Evolutionary conservation across 2,797 vertebrate genomes (phyloP), one percentile per base, ranked within the genome.

Genomic region (Australoheros facetus): DNA sequence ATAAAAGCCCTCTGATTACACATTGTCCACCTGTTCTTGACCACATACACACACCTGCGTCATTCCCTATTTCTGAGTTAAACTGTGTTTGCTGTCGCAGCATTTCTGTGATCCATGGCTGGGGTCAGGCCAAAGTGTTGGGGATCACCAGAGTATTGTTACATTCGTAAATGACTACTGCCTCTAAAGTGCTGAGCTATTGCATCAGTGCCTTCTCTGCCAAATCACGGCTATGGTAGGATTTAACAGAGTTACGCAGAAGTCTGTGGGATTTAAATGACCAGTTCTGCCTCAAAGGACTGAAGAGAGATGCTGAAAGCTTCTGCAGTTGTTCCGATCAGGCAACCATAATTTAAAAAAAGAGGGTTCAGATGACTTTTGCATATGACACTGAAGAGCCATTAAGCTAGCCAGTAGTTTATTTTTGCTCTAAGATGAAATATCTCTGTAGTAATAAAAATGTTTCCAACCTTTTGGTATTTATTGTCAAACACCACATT

Each of bases 71-170:
- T 87, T 89, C 84, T 84, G 57, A 79, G 80, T 84, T 69, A 48
- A 73, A 88, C 90, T 85, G 54, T 12, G 74, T 87, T 88, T 93
- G 91, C 92, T 89, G 89, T 85, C 83, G 10, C 89, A 90, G 92
- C 91, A 54, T 82, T 90, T 89, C 64, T 32, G 28, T 16, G 57
- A 69, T 60, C 82, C 58, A 77, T 91, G 82, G 85, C 87, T 81
- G 73, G 74, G 77, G 76, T 87, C 70, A 71, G 72, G 53, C 48
- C 48, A 80, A 86, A 91, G 87, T 89, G 86, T 88, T 80, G 56
- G 78, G 87, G 85, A 87, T 91, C 58, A 87, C 89, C 88, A 83
- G 74, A 74, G 88, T 80, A 87, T 91, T 91, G 91, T 92, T 81
- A 73, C 37, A n/a, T 56, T 74, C 69, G 69, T 81, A 83, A 89